These are phyloP conservation scores for Choloepus hoffmanni DNA, from an alignment of 2,113 vertebrate genomes.

Conservation along the genomic window DNA sequence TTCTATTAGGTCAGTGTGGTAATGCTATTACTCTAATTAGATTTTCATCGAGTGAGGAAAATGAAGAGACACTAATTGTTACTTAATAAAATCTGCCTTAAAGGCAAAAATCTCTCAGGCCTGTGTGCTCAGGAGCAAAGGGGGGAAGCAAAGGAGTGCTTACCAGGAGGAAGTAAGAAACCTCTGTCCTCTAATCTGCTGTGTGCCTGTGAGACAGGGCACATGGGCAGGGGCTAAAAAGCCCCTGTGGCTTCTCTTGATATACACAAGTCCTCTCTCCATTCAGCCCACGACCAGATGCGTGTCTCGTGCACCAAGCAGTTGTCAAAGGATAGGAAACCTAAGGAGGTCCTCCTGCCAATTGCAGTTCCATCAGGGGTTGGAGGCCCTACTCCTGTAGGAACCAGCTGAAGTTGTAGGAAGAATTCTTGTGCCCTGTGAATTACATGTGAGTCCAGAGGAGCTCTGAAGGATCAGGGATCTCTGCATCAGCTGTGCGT, in stretches of 20 bases:
- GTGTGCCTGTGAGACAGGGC: background rate
- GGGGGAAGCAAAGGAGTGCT: background rate
- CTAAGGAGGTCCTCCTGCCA: background rate
- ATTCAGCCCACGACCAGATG: background rate
- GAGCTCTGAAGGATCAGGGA: background rate
- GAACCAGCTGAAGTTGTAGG: background rate
- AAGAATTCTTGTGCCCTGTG: background rate
- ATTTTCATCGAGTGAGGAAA: constrained; percentile 45
- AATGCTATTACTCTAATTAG: constrained; percentile 51
- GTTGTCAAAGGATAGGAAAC: background rate
- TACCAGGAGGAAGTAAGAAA: background rate
- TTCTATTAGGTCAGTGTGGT: background rate
- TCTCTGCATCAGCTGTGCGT: background rate
- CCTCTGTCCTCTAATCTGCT: background rate
- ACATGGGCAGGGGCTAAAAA: background rate
- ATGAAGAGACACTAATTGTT: background rate
- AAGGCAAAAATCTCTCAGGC: constrained; percentile 45
- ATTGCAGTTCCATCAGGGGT: background rate
- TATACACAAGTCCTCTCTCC: background rate
- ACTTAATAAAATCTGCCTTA: constrained; percentile 56
- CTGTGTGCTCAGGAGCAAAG: background rate
- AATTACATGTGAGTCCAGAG: background rate
- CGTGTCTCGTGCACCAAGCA: background rate
- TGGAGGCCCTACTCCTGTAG: background rate
- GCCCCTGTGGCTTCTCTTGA: rapidly evolving